These are phyloP conservation scores for Synanthedon tipuliformis DNA, from an alignment of 2,888 invertebrate species.

Conservation along the genomic window DNA sequence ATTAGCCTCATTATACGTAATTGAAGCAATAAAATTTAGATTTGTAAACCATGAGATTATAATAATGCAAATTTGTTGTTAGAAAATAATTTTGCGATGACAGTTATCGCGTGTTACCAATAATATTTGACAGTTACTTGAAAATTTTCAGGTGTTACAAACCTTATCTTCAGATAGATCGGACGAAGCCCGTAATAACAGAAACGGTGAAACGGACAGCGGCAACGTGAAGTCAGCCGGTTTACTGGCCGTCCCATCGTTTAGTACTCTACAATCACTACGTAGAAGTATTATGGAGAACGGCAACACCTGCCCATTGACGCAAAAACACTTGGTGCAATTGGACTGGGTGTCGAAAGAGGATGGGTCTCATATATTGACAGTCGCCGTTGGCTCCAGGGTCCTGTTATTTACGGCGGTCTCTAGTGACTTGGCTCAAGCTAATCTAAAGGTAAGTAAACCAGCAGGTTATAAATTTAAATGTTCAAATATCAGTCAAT, in stretches of 20 bases:
- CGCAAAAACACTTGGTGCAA: constrained; percentile 93
- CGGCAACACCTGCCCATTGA: constrained; percentile 90
- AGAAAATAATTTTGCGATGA: too few species aligned
- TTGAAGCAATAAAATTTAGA: too few species aligned
- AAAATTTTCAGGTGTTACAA: constrained; percentile 71
- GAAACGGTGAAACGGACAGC: constrained; percentile 67
- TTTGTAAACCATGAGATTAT: too few species aligned
- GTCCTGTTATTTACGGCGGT: constrained; percentile 93
- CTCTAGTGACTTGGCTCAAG: constrained; percentile 93
- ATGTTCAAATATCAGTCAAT: too few species aligned
- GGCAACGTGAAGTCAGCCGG: constrained; percentile 61
- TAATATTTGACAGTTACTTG: background rate
- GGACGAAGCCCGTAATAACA: constrained; percentile 76
- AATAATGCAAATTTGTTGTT: too few species aligned
- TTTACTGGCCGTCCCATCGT: constrained; percentile 88
- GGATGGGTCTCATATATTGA: constrained; percentile 97
- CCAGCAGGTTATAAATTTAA: too few species aligned
- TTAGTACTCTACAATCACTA: constrained; percentile 88
- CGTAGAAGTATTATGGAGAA: constrained; percentile 91
- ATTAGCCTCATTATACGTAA: too few species aligned
- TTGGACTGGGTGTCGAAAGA: constrained; percentile 99
- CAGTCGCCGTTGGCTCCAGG: constrained; percentile 94
- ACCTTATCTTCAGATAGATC: constrained; percentile 85
- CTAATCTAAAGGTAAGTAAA: constrained; percentile 79
- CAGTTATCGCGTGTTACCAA: background rate